phyloP scores from a whole-genome alignment of 2,113 vertebrate genomes.

The Corythaeola cristata region DNA sequence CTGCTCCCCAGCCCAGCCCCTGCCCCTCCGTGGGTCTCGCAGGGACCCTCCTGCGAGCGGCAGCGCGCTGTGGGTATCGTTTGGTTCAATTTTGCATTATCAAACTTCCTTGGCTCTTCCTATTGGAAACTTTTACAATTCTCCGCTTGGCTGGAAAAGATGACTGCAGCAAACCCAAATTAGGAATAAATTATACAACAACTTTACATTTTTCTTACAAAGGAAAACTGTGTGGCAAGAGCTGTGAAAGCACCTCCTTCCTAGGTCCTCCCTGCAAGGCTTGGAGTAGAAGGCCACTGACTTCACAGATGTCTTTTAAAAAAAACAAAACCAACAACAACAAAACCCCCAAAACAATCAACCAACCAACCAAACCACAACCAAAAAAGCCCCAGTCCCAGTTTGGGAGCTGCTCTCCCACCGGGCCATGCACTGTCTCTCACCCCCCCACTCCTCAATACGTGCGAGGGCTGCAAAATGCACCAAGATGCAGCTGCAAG shows the following conservation, averaged over 20 bases:
- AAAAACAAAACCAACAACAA: neutral
- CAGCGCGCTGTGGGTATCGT: neutral
- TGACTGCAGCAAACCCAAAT: constrained; percentile 70
- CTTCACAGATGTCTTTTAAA: neutral
- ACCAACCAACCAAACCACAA: too few relatives aligned
- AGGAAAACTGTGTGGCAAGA: constrained; percentile 47
- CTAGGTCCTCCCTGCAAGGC: neutral
- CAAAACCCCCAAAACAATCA: neutral
- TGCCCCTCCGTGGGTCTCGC: rapidly evolving
- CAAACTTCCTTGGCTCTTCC: constrained; percentile 53
- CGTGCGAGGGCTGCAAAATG: neutral
- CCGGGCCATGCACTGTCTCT: neutral
- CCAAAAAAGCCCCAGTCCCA: neutral
- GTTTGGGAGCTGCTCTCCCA: neutral
- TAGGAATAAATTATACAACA: constrained; percentile 70
- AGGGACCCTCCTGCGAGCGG: neutral
- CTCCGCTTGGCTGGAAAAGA: constrained; percentile 53
- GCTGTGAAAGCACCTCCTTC: constrained; percentile 18
- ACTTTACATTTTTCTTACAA: constrained; percentile 62
- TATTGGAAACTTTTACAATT: constrained; percentile 61
- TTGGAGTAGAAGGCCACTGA: neutral
- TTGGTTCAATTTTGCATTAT: neutral
- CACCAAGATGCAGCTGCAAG: neutral
- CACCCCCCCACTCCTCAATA: neutral
- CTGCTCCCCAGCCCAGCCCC: neutral